These are phyloP conservation scores for Tretioscincus oriximinensis DNA, from an alignment of 2,113 vertebrate species.

Conservation along the genomic window DNA sequence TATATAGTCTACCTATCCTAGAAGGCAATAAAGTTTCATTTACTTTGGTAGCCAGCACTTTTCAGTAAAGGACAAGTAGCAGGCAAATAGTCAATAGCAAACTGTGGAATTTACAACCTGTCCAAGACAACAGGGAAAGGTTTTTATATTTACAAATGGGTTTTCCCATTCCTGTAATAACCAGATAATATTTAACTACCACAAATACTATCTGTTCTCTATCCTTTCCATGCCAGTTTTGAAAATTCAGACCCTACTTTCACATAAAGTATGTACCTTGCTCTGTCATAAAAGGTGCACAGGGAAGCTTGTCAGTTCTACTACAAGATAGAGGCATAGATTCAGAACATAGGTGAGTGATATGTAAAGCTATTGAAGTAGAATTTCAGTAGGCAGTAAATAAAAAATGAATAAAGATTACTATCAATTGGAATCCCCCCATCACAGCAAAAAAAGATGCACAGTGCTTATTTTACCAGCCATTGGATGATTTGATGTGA, in stretches of 20 bases:
- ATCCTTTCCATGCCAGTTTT: no score
- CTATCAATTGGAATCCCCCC: neutral
- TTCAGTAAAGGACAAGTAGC: neutral
- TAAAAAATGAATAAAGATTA: neutral
- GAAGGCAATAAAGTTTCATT: no score
- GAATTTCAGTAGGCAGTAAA: neutral
- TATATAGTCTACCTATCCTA: no score
- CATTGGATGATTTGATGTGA: slow-evolving; percentile 85
- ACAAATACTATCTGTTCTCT: no score
- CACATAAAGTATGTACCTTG: no score
- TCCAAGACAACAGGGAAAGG: neutral
- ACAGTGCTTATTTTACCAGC: slow-evolving; percentile 78
- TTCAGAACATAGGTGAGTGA: neutral
- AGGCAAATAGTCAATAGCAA: neutral
- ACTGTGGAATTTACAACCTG: neutral
- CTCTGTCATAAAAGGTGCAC: no score
- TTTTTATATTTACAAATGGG: neutral
- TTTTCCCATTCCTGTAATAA: neutral
- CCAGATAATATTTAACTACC: neutral
- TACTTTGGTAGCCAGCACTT: neutral
- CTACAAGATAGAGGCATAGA: neutral
- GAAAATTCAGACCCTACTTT: no score
- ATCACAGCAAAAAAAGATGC: neutral
- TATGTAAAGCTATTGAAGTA: neutral
- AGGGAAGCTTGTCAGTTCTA: neutral